Conservation (phyloP, 2,888 invertebrate species). For the Antheraea yamamai region DNA sequence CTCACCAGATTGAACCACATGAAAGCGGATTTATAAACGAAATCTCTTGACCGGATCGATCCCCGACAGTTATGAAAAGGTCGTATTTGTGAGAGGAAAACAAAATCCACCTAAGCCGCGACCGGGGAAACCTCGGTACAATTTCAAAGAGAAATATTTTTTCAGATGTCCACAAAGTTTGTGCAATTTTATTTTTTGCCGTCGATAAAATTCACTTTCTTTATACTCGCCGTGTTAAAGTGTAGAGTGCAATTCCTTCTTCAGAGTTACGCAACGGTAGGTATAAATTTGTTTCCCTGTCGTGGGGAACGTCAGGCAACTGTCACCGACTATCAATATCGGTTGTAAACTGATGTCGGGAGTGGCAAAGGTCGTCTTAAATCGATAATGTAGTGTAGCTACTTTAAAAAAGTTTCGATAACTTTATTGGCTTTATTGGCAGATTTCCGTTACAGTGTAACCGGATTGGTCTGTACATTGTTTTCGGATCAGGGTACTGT, state of each 20-base stretch:
- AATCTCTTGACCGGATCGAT: constrained; percentile 66
- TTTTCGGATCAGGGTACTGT: constrained; percentile 12
- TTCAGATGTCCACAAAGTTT: constrained; percentile 52
- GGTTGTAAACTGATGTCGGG: constrained; percentile 73
- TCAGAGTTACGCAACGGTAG: neutral
- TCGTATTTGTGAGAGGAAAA: constrained; percentile 56
- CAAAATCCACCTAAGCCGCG: constrained; percentile 65
- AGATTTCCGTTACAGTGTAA: constrained; percentile 56
- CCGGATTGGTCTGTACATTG: constrained; percentile 22
- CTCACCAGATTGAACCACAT: constrained; percentile 42
- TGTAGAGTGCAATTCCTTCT: neutral
- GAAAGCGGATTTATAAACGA: constrained; percentile 59
- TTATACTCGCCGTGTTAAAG: neutral
- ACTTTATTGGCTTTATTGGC: constrained; percentile 76
- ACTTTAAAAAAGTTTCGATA: constrained; percentile 69
- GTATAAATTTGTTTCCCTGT: constrained; percentile 25
- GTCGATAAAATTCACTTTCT: constrained; percentile 5
- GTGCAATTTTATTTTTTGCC: constrained; percentile 38
- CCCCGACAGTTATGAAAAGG: constrained; percentile 77
- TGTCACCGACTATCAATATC: constrained; percentile 80
- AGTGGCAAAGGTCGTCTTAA: constrained; percentile 72
- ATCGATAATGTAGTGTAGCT: constrained; percentile 74
- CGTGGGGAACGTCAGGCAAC: constrained; percentile 62
- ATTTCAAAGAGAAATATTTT: constrained; percentile 71
- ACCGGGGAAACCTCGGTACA: constrained; percentile 63